Evolutionary conservation across 2,113 vertebrate genomes (phyloP), one percentile per base, ranked within the genome.

Genomic region (Chaetodon auriga): DNA sequence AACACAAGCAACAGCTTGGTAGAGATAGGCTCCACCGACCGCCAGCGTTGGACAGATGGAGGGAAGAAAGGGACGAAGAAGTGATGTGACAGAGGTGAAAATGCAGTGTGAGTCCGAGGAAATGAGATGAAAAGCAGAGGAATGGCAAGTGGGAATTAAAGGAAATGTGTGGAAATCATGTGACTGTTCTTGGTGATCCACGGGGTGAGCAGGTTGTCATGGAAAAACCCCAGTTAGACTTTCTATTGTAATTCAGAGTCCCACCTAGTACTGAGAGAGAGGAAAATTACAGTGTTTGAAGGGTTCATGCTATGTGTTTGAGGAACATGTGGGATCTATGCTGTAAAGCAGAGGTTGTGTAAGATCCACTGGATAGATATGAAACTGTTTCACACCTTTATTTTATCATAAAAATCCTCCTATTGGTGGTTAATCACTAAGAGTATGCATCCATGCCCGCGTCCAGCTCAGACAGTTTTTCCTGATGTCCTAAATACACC

Each of bases 41-140:
- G 88, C 76, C 87, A 88, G 88, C 75, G 60, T 84, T 83, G 82
- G 92, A 87, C 90, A 93, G 93, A 95, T 91, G 92, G 92, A 93
- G 83, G 76, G 35, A 89, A 84, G 80, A 83, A 62, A 78, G 78
- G 70, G 70, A 86, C 57, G 51, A 86, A 84, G 80, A 81, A 76
- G 80, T 70, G 91, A 87, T 85, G 78, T 85, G 83, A 87, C 88
- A 87, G 86, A 93, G 82, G 89, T 88, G 87, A 90, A 72, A 81
- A 87, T 71, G 69, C 70, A 73, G 81, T 45, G 75, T 25, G 82
- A 87, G 86, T 68, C 84, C 49, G 80, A 84, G 78, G 78, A 87
- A 87, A 87, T 81, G 60, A 86, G 75, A 89, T 61, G 55, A 80
- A 62, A 80, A 69, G 65, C 53, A 54, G 66, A 76, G 71, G 54